These are phyloP conservation scores for Capitella teleta DNA, from an alignment of 1,140 invertebrate species.

Conservation along the genomic window DNA sequence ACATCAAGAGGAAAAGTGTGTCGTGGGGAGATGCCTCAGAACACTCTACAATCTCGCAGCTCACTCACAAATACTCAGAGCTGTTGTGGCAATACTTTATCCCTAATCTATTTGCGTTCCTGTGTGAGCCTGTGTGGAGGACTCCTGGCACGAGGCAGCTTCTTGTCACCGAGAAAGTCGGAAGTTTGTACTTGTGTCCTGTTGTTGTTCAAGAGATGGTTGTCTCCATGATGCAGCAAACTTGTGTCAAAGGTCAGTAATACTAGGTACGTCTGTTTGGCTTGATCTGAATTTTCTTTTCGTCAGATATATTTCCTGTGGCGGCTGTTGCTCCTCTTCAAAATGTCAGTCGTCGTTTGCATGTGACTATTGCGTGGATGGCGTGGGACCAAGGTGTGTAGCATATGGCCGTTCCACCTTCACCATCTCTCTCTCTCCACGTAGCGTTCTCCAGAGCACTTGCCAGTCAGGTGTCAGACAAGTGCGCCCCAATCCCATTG, in stretches of 20 bases:
- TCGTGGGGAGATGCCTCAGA: constrained; percentile 39
- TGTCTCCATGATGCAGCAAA: constrained; percentile 32
- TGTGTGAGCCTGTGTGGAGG: too few species aligned
- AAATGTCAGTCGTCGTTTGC: background rate
- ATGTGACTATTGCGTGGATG: background rate
- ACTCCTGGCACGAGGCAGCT: too few species aligned
- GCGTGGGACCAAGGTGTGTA: constrained; percentile 4
- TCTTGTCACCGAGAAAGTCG: constrained; percentile 21
- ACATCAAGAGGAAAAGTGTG: constrained; percentile 24
- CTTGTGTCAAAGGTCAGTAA: constrained; percentile 31
- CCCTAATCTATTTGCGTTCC: constrained; percentile 29
- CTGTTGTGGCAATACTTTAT: constrained; percentile 32
- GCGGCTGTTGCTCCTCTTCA: background rate
- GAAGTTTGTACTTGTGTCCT: constrained; percentile 23
- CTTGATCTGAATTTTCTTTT: background rate
- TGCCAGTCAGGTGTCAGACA: background rate
- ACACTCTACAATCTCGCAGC: constrained; percentile 24
- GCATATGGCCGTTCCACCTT: background rate
- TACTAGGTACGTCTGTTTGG: background rate
- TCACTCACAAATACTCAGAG: constrained; percentile 30
- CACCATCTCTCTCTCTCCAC: too few species aligned
- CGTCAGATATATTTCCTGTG: constrained; percentile 2
- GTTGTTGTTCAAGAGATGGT: constrained; percentile 27
- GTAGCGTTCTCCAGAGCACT: background rate
- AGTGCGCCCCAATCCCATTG: background rate